These are phyloP conservation scores for Sesamia nonagrioides DNA, from an alignment of 1,140 invertebrate genomes.

Conservation along the genomic window DNA sequence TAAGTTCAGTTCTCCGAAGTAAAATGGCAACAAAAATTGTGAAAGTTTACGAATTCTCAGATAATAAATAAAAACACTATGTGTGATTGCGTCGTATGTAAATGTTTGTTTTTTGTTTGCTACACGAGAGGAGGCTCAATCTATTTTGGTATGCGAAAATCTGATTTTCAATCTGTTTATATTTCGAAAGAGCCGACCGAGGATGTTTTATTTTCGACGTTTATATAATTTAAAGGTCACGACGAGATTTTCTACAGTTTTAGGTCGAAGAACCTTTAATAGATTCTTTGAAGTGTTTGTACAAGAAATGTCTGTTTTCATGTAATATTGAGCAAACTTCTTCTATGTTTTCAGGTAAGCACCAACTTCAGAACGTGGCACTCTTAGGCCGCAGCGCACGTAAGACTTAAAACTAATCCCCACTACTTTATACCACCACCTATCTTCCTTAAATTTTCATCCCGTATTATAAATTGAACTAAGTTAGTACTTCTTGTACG, in stretches of 20 bases:
- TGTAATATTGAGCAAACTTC: background rate
- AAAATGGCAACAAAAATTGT: too few relatives aligned
- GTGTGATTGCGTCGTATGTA: too few relatives aligned
- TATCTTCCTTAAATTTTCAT: background rate
- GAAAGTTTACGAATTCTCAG: too few relatives aligned
- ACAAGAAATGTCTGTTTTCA: background rate
- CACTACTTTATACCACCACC: background rate
- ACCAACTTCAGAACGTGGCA: background rate
- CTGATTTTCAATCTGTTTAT: too few relatives aligned
- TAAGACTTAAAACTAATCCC: slow-evolving; percentile 8
- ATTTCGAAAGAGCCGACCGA: background rate
- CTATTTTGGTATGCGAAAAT: too few relatives aligned
- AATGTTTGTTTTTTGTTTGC: background rate
- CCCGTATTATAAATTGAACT: background rate
- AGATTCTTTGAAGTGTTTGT: background rate
- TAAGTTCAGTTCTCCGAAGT: too few relatives aligned
- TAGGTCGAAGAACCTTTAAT: too few relatives aligned
- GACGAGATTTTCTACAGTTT: background rate
- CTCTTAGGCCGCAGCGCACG: background rate
- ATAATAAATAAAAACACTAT: too few relatives aligned
- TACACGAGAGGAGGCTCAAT: background rate
- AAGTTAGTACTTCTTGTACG: slow-evolving; percentile 6
- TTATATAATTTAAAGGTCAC: background rate
- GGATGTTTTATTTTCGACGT: background rate
- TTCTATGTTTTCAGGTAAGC: slow-evolving; percentile 21